Conservation (phyloP, 1,140 invertebrate species). For the Drosophila leontia region DNA sequence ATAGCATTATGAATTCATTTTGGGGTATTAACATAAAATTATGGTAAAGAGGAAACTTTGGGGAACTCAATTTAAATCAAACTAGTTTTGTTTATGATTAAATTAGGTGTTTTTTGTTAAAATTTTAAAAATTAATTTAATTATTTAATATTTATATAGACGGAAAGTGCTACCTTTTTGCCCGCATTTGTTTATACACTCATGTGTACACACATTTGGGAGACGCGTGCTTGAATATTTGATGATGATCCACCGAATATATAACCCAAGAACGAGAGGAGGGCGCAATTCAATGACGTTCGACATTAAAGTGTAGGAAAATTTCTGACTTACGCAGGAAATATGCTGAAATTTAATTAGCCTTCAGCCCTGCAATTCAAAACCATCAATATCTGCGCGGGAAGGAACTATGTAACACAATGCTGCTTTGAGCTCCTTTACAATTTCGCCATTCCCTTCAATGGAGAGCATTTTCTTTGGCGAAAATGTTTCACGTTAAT, state of each 20-base stretch:
- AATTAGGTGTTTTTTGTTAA: background rate
- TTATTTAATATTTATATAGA: background rate
- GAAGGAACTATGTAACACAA: constrained; percentile 46
- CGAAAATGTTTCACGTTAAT: constrained; percentile 75
- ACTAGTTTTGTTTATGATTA: background rate
- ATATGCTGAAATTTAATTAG: constrained; percentile 24
- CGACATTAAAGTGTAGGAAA: constrained; percentile 45
- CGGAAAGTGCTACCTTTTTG: background rate
- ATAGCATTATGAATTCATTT: background rate
- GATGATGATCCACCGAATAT: constrained; percentile 67
- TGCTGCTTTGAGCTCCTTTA: constrained; percentile 14
- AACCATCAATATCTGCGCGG: constrained; percentile 31
- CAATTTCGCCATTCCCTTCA: background rate
- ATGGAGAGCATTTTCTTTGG: constrained; percentile 55
- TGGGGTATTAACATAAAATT: background rate
- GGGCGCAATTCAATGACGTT: constrained; percentile 60
- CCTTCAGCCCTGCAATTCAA: constrained; percentile 16
- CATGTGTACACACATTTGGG: constrained; percentile 40
- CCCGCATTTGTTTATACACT: background rate
- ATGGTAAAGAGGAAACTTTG: too few species aligned
- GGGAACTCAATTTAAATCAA: background rate
- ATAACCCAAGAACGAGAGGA: constrained; percentile 30
- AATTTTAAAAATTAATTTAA: background rate
- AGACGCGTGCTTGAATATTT: constrained; percentile 73
- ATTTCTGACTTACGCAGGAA: constrained; percentile 41